Base-by-base conservation (phyloP, 2,888 invertebrate species). In the Hirtodrosophila histrioides region DNA sequence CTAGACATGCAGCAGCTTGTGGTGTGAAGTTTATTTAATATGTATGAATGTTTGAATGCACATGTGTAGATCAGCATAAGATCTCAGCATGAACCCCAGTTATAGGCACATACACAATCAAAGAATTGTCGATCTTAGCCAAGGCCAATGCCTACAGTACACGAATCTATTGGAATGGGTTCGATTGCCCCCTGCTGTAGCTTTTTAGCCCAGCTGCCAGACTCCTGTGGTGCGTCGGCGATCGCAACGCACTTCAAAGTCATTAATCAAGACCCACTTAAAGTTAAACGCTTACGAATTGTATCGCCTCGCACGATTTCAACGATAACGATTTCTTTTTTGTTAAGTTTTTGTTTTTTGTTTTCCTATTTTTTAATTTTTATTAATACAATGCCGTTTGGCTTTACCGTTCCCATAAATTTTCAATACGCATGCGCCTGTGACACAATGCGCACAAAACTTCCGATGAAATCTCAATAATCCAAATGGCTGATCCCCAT, bases 241-340 rank as follows among this genome's bases (percentile, higher is more conserved):
- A 81, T 54, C 86, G 67, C 64, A 63, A 67, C 62, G 70, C 82
- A 78, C 62, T 74, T 66, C 39, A 66, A 60, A 78, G 82, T 82
- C 86, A 82, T 82, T 82, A 82, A 82, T 87, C 82, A 82, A 73
- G 76, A 55, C 82, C 88, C 82, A 82, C 82, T 82, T 82, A 82
- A 82, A 86, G 66, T 79, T 85, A 82, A 82, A 85, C 86, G 81
- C 87, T 82, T 85, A 82, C 83, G 83, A 82, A 87, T 87, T 87
- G 83, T 82, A 73, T 75, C 83, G 83, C 62, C 72, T 64, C 61
- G 76, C 80, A 83, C 86, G 80, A 80, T 83, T 79, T 75, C 56
- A 83, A 64, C 84, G 86, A 80, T 80, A 86, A 73, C 80, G 76
- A 85, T 81, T 78, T 78, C 62, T 51, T 64, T 68, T 69, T 46